These are phyloP conservation scores for Vimba vimba DNA, from an alignment of 2,113 vertebrate species.

Conservation along the genomic window DNA sequence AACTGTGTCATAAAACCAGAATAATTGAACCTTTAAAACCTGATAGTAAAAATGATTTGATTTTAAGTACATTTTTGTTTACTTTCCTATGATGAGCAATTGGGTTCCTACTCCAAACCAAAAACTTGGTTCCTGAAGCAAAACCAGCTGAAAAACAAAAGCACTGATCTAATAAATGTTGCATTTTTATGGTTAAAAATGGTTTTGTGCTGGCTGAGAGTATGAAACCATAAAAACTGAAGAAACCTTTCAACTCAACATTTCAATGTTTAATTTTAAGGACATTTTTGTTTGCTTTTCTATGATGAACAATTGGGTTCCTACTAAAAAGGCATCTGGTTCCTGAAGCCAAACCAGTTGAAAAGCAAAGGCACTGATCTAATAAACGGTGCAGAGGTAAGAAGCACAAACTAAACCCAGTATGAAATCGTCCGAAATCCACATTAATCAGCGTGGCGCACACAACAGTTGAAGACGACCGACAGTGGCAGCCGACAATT, in stretches of 20 bases:
- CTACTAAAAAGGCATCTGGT: background rate
- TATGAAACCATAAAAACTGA: background rate
- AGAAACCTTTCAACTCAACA: background rate
- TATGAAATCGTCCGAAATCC: background rate
- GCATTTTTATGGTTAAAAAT: too few species aligned
- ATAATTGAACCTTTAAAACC: background rate
- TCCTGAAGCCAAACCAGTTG: background rate
- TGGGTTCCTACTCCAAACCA: background rate
- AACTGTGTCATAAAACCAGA: too few species aligned
- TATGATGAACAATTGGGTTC: background rate
- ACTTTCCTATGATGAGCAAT: background rate
- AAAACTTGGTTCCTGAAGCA: background rate
- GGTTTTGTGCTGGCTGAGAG: too few species aligned
- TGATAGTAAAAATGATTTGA: background rate
- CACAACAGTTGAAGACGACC: slow-evolving; percentile 15
- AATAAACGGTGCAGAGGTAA: background rate
- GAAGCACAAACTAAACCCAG: background rate
- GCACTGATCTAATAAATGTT: background rate
- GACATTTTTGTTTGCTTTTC: background rate
- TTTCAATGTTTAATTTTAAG: background rate
- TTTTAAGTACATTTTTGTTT: background rate
- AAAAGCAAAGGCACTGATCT: background rate
- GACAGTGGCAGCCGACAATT: background rate
- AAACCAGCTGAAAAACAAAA: background rate
- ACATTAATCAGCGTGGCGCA: background rate